Evolutionary conservation across 2,113 vertebrate species (phyloP), one percentile per base, ranked within the genome.

Genomic region (Nothobranchius furzeri): DNA sequence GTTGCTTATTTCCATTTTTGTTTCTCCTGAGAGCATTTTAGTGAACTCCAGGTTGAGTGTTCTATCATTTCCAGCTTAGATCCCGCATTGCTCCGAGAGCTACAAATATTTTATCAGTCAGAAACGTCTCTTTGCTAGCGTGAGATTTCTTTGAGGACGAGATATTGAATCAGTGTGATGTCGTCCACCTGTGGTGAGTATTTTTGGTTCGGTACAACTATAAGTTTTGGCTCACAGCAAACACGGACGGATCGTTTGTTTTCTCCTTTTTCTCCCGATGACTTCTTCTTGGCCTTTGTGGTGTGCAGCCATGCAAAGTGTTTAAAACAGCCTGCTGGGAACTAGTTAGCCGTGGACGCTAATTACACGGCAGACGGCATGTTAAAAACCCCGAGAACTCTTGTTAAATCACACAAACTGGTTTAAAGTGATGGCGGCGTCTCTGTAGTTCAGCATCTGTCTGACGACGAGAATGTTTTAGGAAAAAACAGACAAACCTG

Each of bases 311-410:
- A 49, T 67, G 70, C 75, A 83, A 81, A 88, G 75, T 83, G 79
- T 83, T 87, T 74, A 67, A 85, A 70, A 64, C 15, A 53, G 65
- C 82, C 80, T 76, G 64, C 78, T 85, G 85, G 69, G 82, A 83
- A 66, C 65, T 75, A 60, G 73, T 87, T 78, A 84, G 58, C 76
- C 65, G 77, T 60, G 76, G 72, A 87, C 65, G 79, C 83, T 82
- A 85, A 90, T 87, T 85, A 89, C 76, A 79, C 60, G 68, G 72
- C 81, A 87, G 84, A 73, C 72, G 36, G 77, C 71, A 63, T 71
- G 81, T 88, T 83, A 72, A 76, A 83, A 65, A 54, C 78, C 55
- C 43, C 73, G 14, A 70, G 60, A 79, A 70, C 14, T 70, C 75
- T 77, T 55, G 67, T 77, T 67, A 80, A 87, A 73, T 63, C 66